phyloP scores from a whole-genome alignment of 1,140 invertebrate genomes.

The Babylonia areolata region DNA sequence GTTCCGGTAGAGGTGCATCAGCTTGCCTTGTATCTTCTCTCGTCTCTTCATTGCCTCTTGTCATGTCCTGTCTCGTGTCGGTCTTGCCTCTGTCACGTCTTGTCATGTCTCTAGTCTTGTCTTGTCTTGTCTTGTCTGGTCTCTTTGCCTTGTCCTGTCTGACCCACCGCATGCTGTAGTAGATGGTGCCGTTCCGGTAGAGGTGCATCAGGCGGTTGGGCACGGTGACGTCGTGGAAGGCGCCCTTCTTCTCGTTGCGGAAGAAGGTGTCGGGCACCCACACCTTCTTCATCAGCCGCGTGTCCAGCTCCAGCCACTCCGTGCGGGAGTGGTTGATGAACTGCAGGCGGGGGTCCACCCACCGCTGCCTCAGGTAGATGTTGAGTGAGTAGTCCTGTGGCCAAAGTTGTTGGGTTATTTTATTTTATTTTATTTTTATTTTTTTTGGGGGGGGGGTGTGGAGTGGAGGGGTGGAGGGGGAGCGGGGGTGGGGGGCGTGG shows the following conservation, averaged over 20 bases:
- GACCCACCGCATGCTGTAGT: conserved; percentile 78
- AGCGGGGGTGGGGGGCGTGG: too few relatives aligned
- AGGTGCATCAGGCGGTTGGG: conserved; percentile 84
- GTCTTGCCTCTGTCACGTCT: neutral
- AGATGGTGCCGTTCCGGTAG: conserved; percentile 80
- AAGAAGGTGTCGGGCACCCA: conserved; percentile 72
- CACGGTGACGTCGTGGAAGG: conserved; percentile 74
- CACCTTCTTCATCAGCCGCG: conserved; percentile 47
- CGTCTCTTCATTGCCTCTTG: too few relatives aligned
- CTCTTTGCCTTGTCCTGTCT: too few relatives aligned
- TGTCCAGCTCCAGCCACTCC: conserved; percentile 49
- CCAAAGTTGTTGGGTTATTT: too few relatives aligned
- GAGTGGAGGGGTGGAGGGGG: too few relatives aligned
- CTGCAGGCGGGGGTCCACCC: conserved; percentile 52
- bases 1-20: too few relatives aligned
- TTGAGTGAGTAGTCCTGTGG: conserved; percentile 59
- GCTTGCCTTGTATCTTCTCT: too few relatives aligned
- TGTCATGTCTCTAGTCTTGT: neutral
- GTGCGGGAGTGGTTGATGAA: conserved; percentile 48
- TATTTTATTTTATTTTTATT: too few relatives aligned
- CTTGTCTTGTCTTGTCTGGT: too few relatives aligned
- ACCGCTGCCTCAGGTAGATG: conserved; percentile 54
- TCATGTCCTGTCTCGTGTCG: too few relatives aligned
- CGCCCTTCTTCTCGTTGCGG: conserved; percentile 82
- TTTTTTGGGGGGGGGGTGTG: too few relatives aligned